Evolutionary conservation across 2,113 vertebrate species (phyloP).

Genomic region (Lamprologus ornatipinnis): DNA sequence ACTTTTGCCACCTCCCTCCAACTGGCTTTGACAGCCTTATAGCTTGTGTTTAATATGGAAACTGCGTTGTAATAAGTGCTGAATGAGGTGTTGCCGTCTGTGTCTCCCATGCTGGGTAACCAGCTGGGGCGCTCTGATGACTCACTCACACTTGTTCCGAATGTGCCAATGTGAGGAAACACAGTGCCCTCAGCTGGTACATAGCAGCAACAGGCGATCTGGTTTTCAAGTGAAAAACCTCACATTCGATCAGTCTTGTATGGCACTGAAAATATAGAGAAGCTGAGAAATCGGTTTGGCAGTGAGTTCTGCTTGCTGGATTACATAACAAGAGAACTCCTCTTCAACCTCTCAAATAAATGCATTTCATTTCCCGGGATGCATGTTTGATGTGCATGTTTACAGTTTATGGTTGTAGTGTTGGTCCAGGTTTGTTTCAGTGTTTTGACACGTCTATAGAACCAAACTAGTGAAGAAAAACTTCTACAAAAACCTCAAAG

Average conservation of each 20-base stretch:
- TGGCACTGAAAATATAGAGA: neutral
- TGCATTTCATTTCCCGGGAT: neutral
- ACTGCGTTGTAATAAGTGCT: neutral
- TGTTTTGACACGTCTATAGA: neutral
- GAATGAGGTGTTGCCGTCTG: constrained; percentile 19
- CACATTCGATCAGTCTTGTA: neutral
- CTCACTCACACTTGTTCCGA: neutral
- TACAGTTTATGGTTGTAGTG: neutral
- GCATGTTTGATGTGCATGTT: neutral
- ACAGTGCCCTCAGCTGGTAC: constrained; percentile 43
- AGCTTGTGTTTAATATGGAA: neutral
- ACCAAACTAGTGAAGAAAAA: neutral
- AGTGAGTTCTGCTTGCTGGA: neutral
- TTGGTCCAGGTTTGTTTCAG: neutral
- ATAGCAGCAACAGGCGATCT: neutral
- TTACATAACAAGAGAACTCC: neutral
- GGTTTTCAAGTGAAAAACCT: neutral
- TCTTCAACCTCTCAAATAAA: neutral
- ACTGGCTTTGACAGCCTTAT: neutral
- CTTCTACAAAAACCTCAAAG: neutral
- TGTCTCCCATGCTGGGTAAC: constrained; percentile 26
- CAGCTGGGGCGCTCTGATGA: constrained; percentile 41
- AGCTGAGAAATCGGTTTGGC: neutral
- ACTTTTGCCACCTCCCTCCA: neutral
- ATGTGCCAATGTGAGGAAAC: neutral